Conservation (phyloP, 2,113 vertebrate genomes). For the Malaclemys terrapin region DNA sequence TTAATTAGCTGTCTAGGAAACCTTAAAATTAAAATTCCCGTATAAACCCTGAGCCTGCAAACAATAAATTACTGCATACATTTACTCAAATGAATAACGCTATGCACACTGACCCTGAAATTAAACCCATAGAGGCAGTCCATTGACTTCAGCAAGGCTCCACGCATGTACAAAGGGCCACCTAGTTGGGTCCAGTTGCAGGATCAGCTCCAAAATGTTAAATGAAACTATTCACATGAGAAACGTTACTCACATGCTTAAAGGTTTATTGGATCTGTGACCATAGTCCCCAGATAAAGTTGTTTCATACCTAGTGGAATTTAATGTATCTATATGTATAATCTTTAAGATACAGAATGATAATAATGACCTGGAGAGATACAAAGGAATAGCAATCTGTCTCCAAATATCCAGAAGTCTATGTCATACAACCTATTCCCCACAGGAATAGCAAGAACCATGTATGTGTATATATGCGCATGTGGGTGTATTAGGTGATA, state of each 20-base stretch:
- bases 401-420: not conserved
- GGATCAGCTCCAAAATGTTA: not conserved
- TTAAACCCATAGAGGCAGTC: not conserved
- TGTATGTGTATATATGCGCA: not conserved
- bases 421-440: not conserved
- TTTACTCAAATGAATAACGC: not conserved
- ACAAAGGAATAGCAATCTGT: not conserved
- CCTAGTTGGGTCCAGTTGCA: not conserved
- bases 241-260: not conserved
- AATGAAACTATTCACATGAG: not conserved
- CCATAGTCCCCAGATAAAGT: not conserved
- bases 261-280: not conserved
- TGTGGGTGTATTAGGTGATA: not conserved
- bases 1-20: slow-evolving; percentile 45
- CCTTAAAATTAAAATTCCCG: not conserved
- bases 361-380: slow-evolving; percentile 19
- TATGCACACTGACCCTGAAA: not conserved
- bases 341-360: not conserved
- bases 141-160: not conserved
- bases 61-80: not conserved
- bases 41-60: not conserved
- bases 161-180: not conserved
- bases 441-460: not conserved
- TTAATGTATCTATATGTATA: not conserved
- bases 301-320: not conserved